A percentile compares a stretch with the other conserved stretches of the same genome.
Conservation (phyloP, 2,888 invertebrate species). For the Hydriomena furcata region DNA sequence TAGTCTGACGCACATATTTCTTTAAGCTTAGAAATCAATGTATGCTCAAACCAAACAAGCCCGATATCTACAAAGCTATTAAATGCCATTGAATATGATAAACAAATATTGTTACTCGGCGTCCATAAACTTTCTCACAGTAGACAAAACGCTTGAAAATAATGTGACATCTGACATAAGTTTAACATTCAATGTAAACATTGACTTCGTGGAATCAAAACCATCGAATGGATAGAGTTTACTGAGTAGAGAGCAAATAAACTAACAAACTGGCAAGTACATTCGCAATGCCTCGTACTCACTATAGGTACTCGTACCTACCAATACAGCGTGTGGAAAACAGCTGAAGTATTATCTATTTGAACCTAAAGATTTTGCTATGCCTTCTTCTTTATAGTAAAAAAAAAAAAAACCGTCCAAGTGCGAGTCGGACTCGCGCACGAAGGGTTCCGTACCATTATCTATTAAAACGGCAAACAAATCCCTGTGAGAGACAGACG, state of each 20-base stretch:
- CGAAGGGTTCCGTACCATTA: too few species aligned
- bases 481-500: too few species aligned
- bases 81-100: constrained; percentile 37
- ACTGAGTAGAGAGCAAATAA: constrained; percentile 76
- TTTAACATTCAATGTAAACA: constrained; percentile 75
- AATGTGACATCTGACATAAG: constrained; percentile 75
- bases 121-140: constrained; percentile 65
- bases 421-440: too few species aligned
- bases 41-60: constrained; percentile 17
- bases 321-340: neutral
- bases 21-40: constrained; percentile 7
- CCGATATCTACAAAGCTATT: constrained; percentile 20
- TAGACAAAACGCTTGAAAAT: constrained; percentile 55
- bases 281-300: constrained; percentile 54
- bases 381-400: too few species aligned
- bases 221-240: constrained; percentile 75
- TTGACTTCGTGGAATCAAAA: constrained; percentile 75
- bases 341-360: constrained; percentile 11
- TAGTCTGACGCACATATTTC: neutral
- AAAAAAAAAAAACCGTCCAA: too few species aligned
- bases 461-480: too few species aligned
- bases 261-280: constrained; percentile 68
- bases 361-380: neutral
- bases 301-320: neutral
- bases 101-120: constrained; percentile 53